These are phyloP conservation scores for Globia sparganii DNA, from an alignment of 2,888 invertebrate genomes.

Conservation along the genomic window DNA sequence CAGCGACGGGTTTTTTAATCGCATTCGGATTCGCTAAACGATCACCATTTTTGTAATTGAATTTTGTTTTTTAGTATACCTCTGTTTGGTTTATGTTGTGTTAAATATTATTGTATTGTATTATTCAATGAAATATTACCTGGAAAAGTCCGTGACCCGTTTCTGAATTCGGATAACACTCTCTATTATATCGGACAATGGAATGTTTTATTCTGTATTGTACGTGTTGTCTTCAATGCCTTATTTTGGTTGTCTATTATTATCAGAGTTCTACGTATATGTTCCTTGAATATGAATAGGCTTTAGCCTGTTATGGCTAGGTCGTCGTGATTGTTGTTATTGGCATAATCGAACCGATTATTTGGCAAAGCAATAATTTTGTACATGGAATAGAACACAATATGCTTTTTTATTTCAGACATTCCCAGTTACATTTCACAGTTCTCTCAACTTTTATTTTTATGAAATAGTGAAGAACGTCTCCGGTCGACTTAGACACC, in stretches of 20 bases:
- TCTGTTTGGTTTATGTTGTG: slow-evolving; percentile 54
- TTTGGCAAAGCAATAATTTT: background rate
- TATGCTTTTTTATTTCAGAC: background rate
- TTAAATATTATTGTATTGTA: slow-evolving; percentile 48
- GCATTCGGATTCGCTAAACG: slow-evolving; percentile 72
- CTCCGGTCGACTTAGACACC: slow-evolving; percentile 33
- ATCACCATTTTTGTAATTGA: slow-evolving; percentile 73
- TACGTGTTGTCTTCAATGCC: background rate
- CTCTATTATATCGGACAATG: slow-evolving; percentile 1
- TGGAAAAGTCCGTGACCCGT: slow-evolving; percentile 15
- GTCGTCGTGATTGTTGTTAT: background rate
- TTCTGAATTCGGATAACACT: slow-evolving; percentile 6
- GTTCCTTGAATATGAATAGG: too few relatives aligned
- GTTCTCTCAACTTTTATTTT: slow-evolving; percentile 18
- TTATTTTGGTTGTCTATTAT: background rate
- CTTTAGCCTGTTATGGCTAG: background rate
- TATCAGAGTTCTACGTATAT: background rate
- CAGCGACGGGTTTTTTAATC: slow-evolving; percentile 70
- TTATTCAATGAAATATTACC: slow-evolving; percentile 31
- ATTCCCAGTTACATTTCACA: background rate
- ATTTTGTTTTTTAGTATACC: slow-evolving; percentile 62
- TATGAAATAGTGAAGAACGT: slow-evolving; percentile 19
- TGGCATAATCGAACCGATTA: background rate
- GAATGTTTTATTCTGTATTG: slow-evolving; percentile 9
- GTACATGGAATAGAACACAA: background rate